Evolutionary conservation across 2,797 vertebrate species (phyloP), one percentile per base, ranked within the genome.

Genomic region (Bucorvus abyssinicus): DNA sequence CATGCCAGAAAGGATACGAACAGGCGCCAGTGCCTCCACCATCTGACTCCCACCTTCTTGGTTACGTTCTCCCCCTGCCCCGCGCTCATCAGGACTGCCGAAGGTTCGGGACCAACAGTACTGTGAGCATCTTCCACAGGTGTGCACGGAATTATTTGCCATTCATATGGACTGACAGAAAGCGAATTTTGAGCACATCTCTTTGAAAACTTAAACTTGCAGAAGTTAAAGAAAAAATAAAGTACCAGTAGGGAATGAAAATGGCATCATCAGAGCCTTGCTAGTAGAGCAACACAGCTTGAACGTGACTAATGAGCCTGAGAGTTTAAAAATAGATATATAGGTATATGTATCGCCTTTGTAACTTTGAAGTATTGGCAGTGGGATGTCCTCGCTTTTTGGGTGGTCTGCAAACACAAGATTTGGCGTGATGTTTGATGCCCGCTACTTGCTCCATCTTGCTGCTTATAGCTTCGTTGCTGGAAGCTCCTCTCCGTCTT

Each of bases 281-380:
- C 76, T 86, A 34, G 88, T 63, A 59, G 79, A 94, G 87, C 55
- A 79, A 84, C 95, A 56, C 94, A 93, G 96, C 93, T 94, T 94
- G 96, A 97, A 95, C 90, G 90, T 94, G 80, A 45, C 93, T 96
- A 95, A 96, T 96, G 91, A 95, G 93, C 91, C 80, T 26, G 1
- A 60, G 95, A 79, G 74, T 81, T 93, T 53, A 29, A 95, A 96
- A 95, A 92, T 65, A 87, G 53, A 23, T n/a, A 17, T 14, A 55
- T 26, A n/a, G 29, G 24, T 14, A n/a, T 32, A 3, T 52, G 15
- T 30, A 13, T 92, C 3, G 7, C 77, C 40, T 84, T 73, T 76
- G 67, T 42, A 29, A 60, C 85, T 82, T 86, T 71, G 82, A 89
- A 93, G 79, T 21, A 2, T 20, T 32, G 82, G 89, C 87, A 47